Evolutionary conservation across 2,797 vertebrate species (phyloP).

Genomic region (Coranthus polyacanthus): DNA sequence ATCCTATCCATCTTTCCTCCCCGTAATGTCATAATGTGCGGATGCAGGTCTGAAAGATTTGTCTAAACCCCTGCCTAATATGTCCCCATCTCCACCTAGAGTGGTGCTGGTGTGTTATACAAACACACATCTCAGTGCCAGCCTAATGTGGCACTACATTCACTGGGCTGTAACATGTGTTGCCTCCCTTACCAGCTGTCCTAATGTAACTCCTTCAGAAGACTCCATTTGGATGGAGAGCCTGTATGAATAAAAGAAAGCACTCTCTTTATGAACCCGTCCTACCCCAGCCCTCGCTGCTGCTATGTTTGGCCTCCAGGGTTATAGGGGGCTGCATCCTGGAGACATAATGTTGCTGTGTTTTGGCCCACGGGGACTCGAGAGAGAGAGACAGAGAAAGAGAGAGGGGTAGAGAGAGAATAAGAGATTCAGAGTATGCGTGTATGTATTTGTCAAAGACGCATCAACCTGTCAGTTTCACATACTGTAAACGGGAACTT

Average conservation of each 20-base stretch:
- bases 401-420: neutral
- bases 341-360: conserved; percentile 34
- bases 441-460: conserved; percentile 22
- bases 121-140: conserved; percentile 43
- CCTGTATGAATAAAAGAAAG: conserved; percentile 77
- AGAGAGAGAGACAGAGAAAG: neutral
- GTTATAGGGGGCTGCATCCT: conserved; percentile 29
- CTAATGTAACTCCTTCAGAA: conserved; percentile 71
- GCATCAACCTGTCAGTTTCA: conserved; percentile 11
- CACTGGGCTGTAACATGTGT: conserved; percentile 51
- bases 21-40: conserved; percentile 58
- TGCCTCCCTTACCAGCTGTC: conserved; percentile 76
- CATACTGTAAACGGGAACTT: conserved; percentile 4
- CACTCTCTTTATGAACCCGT: conserved; percentile 20
- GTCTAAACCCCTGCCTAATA: conserved; percentile 59
- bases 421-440: neutral
- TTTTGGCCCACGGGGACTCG: conserved; percentile 17
- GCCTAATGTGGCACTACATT: conserved; percentile 67
- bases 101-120: conserved; percentile 42
- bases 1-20: conserved; percentile 62
- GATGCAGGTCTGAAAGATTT: conserved; percentile 65
- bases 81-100: conserved; percentile 58
- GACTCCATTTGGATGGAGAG: conserved; percentile 69
- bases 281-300: conserved; percentile 12
- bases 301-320: conserved; percentile 66